Percentiles rank a stretch among this genome's conserved stretches.
These are phyloP conservation scores for Epinephelus cyanopodus DNA, from an alignment of 2,113 vertebrate species.

Conservation along the genomic window DNA sequence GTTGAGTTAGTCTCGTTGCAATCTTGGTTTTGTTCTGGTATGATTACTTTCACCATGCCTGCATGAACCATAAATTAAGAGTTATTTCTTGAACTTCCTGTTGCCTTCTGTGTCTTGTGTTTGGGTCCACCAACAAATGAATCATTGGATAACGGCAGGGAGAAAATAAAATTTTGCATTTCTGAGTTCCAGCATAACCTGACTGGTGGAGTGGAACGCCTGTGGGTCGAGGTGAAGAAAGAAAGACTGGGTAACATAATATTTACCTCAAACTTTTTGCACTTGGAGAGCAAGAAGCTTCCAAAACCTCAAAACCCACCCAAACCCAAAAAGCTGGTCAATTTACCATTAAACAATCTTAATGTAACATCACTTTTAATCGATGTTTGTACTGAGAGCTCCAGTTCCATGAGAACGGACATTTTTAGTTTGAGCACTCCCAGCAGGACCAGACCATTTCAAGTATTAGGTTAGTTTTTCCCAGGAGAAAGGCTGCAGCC, in stretches of 20 bases:
- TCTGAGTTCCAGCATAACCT: slow-evolving; percentile 2
- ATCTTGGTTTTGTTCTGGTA: no score
- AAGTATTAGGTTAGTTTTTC: slow-evolving; percentile 34
- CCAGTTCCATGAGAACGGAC: slow-evolving; percentile 36
- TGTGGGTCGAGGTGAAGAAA: slow-evolving; percentile 8
- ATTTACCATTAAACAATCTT: slow-evolving; percentile 41
- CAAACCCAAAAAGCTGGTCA: slow-evolving; percentile 29
- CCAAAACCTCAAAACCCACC: slow-evolving; percentile 43
- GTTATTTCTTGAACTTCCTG: no score
- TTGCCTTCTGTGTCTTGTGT: no score
- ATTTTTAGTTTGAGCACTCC: slow-evolving; percentile 39
- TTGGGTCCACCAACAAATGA: no score
- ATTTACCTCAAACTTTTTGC: slow-evolving; percentile 22
- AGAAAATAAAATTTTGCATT: background rate
- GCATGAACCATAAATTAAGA: no score
- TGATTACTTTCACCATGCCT: no score
- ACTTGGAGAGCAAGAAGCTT: slow-evolving; percentile 7
- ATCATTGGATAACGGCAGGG: slow-evolving; percentile 4
- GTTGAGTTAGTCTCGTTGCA: no score
- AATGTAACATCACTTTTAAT: slow-evolving; percentile 30
- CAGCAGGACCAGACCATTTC: slow-evolving; percentile 27
- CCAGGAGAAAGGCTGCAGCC: slow-evolving; percentile 19
- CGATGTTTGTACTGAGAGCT: slow-evolving; percentile 33
- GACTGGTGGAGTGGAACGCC: background rate
- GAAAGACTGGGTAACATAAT: slow-evolving; percentile 41